Evolutionary conservation across 2,113 vertebrate species (phyloP), one percentile per base, ranked within the genome.

Genomic region (Prionailurus viverrinus): DNA sequence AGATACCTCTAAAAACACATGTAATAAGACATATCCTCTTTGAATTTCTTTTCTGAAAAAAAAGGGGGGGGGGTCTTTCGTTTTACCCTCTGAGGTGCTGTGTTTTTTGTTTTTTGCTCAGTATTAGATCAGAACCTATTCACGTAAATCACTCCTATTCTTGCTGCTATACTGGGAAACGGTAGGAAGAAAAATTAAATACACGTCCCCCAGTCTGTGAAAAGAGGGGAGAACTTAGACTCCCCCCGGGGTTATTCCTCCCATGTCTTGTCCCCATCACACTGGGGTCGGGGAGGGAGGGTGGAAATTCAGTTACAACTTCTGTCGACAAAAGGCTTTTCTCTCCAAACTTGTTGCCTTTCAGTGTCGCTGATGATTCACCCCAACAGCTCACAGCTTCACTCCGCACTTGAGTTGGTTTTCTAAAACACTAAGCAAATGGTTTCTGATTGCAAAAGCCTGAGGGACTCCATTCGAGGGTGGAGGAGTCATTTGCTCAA

Each of bases 81-180:
- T 86, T 95, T 93, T 83, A 90, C 19, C 48, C 45, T 8, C 51
- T 81, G 31, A 88, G 58, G 4, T 53, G 19, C 15, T 48, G 1
- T 39, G 68, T 53, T 51, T 84, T 92, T 69, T 76, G 16, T 55
- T 55, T 55, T 55, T 55, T 55, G 33, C 33, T 83, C 29, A 13
- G 18, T 87, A 88, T 29, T 94, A 91, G 85, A 69, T 81, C 45
- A 93, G 36, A 91, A 16, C 66, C 7, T 36, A 63, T n/a, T 88
- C 48, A 93, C n/a, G 87, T 55, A 80, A 91, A 85, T 76, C 58
- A 81, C 21, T 89, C 66, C 53, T 73, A 83, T 87, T 94, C 76
- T 86, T 85, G 90, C 13, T 45, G 86, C 58, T 89, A 16, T 39
- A 16, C 2, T 74, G 80, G 79, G 63, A 89, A 51, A 55, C 0